A percentile compares a stretch with the other conserved stretches of the same genome.
Evolutionary conservation across 2,888 invertebrate genomes (phyloP).

Genomic region (Noctua janthina): DNA sequence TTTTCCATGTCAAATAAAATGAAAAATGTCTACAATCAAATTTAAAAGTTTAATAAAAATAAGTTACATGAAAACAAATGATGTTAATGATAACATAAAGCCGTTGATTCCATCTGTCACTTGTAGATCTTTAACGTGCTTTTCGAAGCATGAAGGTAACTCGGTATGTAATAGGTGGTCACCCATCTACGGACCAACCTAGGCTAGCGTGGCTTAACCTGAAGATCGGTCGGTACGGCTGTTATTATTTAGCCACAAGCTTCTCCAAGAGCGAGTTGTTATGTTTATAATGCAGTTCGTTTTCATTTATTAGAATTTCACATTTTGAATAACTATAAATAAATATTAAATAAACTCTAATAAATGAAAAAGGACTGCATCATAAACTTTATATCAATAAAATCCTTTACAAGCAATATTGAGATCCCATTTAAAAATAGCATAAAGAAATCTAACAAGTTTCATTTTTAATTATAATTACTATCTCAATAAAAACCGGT

Average conservation of each 20-base stretch:
- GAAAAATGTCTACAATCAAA: no score
- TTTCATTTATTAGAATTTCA: no score
- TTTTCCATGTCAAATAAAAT: no score
- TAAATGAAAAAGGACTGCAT: background rate
- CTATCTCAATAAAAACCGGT: constrained; percentile 34
- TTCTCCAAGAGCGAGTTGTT: background rate
- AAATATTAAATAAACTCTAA: no score
- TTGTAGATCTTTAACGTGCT: background rate
- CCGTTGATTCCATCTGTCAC: background rate
- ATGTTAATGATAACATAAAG: background rate
- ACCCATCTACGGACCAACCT: background rate
- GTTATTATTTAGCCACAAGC: background rate
- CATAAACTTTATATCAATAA: constrained; percentile 10
- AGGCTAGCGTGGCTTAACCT: background rate
- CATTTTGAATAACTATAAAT: background rate
- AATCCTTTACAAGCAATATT: constrained; percentile 26
- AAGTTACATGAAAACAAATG: no score
- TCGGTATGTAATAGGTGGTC: no score
- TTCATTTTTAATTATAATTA: constrained; percentile 46
- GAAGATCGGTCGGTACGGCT: background rate
- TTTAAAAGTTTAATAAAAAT: no score
- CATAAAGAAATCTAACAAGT: constrained; percentile 21
- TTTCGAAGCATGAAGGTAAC: no score
- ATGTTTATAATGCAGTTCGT: background rate
- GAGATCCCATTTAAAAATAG: constrained; percentile 16